phyloP scores from a whole-genome alignment of 1,140 invertebrate genomes.

The Diorhabda elongata region DNA sequence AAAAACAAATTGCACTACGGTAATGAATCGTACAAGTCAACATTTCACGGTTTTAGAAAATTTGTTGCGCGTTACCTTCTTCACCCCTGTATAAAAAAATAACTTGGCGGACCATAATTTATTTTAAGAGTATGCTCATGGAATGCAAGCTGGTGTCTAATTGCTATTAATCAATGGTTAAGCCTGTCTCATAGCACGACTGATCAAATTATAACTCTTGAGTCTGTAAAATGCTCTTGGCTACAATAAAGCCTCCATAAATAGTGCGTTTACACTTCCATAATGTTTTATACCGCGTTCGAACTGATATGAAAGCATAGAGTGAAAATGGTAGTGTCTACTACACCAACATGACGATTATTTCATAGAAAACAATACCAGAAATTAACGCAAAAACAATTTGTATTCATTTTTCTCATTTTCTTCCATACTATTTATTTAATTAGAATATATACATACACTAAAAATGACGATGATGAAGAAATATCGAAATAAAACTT shows the following conservation, averaged over 20 bases:
- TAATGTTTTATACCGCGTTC: slow-evolving; percentile 38
- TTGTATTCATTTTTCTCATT: no score
- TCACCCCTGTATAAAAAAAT: neutral
- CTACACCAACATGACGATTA: neutral
- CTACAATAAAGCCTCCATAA: slow-evolving; percentile 43
- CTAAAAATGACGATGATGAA: no score
- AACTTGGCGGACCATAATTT: slow-evolving; percentile 6
- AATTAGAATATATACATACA: no score
- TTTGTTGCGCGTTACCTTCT: neutral
- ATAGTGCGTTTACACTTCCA: slow-evolving; percentile 45
- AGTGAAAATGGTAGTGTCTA: neutral
- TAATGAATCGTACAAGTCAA: no score
- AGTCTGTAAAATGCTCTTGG: slow-evolving; percentile 33
- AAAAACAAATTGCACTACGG: no score
- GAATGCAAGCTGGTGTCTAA: slow-evolving; percentile 37
- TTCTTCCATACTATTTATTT: no score
- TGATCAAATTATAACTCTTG: slow-evolving; percentile 46
- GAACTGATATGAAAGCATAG: slow-evolving; percentile 7
- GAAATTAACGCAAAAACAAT: no score
- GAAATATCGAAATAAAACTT: no score
- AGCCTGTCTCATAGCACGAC: slow-evolving; percentile 44
- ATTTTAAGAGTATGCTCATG: slow-evolving; percentile 25
- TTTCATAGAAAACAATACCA: no score
- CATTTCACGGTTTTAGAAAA: no score
- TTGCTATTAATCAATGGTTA: slow-evolving; percentile 47